A percentile compares a stretch with the other conserved stretches of the same genome.
Conservation (phyloP, 2,797 vertebrate genomes). For the Kryptolebias ocellatus region DNA sequence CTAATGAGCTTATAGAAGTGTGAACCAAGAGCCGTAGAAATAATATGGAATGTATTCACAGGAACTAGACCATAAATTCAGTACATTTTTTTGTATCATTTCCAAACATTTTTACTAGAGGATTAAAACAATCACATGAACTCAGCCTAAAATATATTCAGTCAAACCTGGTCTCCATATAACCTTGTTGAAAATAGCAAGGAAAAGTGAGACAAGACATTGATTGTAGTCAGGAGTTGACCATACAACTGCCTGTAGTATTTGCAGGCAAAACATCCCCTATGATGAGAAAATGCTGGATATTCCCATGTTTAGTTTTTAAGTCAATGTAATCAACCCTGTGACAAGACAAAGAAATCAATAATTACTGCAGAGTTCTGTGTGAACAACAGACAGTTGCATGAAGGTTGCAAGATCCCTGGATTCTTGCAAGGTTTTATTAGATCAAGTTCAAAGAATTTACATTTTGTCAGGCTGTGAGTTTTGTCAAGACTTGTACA, state of each 20-base stretch:
- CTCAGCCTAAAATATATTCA: background rate
- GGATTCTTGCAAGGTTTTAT: no score
- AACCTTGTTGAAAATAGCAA: slow-evolving; percentile 24
- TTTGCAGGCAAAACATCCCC: slow-evolving; percentile 25
- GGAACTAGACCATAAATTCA: slow-evolving; percentile 18
- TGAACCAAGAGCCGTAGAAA: background rate
- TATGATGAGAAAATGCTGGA: slow-evolving; percentile 20
- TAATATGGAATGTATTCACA: background rate
- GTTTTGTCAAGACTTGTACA: no score
- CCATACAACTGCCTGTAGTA: slow-evolving; percentile 23
- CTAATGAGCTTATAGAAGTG: no score
- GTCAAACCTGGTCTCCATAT: slow-evolving; percentile 21
- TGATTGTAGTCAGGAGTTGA: slow-evolving; percentile 43
- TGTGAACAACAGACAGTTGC: no score
- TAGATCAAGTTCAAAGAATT: no score
- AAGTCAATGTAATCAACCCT: slow-evolving; percentile 14
- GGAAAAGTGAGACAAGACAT: slow-evolving; percentile 27
- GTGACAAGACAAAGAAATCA: slow-evolving; percentile 31
- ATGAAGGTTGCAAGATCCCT: no score
- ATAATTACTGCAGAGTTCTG: slow-evolving; percentile 33
- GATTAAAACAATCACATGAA: slow-evolving; percentile 12
- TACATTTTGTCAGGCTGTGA: no score
- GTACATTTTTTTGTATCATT: slow-evolving; percentile 12
- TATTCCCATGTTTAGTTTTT: slow-evolving; percentile 38
- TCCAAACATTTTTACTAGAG: slow-evolving; percentile 16